Evolutionary conservation across 1,140 invertebrate species (phyloP).

Genomic region (Amyelois transitella): DNA sequence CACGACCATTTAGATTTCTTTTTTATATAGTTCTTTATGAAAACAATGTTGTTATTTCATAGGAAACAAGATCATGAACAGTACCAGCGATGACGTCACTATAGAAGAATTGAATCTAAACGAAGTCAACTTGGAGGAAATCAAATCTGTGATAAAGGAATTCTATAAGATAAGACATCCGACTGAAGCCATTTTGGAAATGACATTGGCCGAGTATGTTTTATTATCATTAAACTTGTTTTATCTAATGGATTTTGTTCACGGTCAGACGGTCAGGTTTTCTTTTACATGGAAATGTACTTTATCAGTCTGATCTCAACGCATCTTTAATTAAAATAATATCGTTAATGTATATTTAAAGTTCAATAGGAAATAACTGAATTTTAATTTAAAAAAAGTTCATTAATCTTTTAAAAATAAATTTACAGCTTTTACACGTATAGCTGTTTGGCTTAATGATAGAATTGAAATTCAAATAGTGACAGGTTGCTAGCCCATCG

Average conservation of each 20-base stretch:
- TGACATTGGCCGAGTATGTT: constrained; percentile 18
- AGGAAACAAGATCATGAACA: constrained; percentile 8
- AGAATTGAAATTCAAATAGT: too few relatives aligned
- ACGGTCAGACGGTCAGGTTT: neutral
- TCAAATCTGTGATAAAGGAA: constrained; percentile 16
- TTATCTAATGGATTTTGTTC: neutral
- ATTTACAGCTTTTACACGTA: too few relatives aligned
- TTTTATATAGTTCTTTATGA: neutral
- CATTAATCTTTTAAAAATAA: neutral
- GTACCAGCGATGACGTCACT: constrained; percentile 7
- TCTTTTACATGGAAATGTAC: too few relatives aligned
- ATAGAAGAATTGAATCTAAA: constrained; percentile 14
- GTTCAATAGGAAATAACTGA: too few relatives aligned
- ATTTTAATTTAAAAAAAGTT: too few relatives aligned
- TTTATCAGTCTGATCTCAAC: too few relatives aligned
- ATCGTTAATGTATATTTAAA: too few relatives aligned
- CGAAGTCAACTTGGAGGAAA: constrained; percentile 18
- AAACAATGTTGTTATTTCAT: constrained; percentile 3
- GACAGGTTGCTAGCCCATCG: too few relatives aligned
- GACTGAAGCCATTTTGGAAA: constrained; percentile 6
- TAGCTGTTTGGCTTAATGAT: too few relatives aligned
- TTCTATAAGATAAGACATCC: constrained; percentile 11
- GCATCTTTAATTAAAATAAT: too few relatives aligned
- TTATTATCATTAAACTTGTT: constrained; percentile 1
- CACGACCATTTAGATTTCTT: neutral